Percentiles rank a stretch among this genome's conserved stretches.
Conservation (phyloP, 37 sponge, comb jelly and placozoan species). For the Ephydatia muelleri region DNA sequence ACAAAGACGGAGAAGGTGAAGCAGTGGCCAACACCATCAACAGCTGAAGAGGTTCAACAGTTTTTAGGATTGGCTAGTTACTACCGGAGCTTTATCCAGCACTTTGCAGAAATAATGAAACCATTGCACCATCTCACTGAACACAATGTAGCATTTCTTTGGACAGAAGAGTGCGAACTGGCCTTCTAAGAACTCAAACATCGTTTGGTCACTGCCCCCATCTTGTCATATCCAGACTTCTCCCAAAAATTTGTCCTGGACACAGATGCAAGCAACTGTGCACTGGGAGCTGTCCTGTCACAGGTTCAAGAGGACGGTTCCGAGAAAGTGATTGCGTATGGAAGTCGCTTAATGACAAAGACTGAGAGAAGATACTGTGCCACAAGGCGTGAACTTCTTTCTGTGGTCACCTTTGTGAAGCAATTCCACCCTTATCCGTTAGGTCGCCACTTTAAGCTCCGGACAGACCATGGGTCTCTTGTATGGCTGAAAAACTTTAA, state of each 20-base stretch:
- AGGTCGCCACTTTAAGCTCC: conserved; percentile 4
- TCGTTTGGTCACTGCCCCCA: conserved; percentile 3
- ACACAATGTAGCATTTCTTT: conserved; percentile 4
- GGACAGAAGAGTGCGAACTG: conserved; percentile 17
- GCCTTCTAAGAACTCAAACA: conserved; percentile 18
- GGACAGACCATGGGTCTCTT: conserved; percentile 31
- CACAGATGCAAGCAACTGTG: conserved; percentile 30
- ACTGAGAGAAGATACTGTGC: conserved; percentile 31
- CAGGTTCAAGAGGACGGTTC: neutral
- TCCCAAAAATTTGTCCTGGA: conserved; percentile 17
- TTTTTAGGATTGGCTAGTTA: too few relatives aligned
- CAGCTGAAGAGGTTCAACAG: too few relatives aligned
- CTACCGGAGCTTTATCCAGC: too few relatives aligned
- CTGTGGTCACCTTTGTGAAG: conserved; percentile 26
- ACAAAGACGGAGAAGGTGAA: too few relatives aligned
- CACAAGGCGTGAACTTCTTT: conserved; percentile 25
- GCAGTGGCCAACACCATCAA: too few relatives aligned
- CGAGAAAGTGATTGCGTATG: conserved; percentile 24
- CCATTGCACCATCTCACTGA: conserved; percentile 16
- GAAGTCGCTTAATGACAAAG: conserved; percentile 13
- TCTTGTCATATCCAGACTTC: conserved; percentile 40
- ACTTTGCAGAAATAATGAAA: neutral
- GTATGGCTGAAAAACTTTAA: conserved; percentile 33
- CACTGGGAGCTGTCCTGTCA: too few relatives aligned
- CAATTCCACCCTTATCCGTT: conserved; percentile 13